Conservation (phyloP, 2,888 invertebrate genomes). For the Mythimna albipuncta region DNA sequence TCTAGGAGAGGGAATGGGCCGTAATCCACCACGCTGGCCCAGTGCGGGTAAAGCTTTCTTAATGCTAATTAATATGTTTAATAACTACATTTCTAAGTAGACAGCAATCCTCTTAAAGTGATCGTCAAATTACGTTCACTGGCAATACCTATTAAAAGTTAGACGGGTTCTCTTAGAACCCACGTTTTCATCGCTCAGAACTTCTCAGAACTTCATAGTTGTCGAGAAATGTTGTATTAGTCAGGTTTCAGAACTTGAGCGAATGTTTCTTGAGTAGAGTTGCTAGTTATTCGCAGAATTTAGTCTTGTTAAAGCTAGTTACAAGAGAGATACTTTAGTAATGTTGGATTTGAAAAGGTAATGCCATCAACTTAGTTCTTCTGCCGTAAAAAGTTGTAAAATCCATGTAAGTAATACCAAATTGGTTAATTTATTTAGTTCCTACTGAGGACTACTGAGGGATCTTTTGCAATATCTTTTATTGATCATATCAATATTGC, state of each 20-base stretch:
- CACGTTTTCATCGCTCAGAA: slow-evolving; percentile 2
- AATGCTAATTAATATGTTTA: slow-evolving; percentile 32
- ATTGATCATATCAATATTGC: too few relatives aligned
- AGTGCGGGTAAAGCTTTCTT: too few relatives aligned
- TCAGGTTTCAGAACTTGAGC: slow-evolving; percentile 33
- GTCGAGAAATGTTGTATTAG: slow-evolving; percentile 17
- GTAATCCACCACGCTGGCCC: too few relatives aligned
- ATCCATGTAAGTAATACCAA: too few relatives aligned
- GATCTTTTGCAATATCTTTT: too few relatives aligned
- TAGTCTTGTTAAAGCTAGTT: not conserved
- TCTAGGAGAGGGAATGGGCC: too few relatives aligned
- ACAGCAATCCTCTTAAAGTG: slow-evolving; percentile 35
- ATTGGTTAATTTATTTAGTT: too few relatives aligned
- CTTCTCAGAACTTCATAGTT: slow-evolving; percentile 26
- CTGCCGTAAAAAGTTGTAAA: too few relatives aligned
- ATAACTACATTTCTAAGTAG: slow-evolving; percentile 10
- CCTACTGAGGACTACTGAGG: too few relatives aligned
- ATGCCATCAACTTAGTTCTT: too few relatives aligned
- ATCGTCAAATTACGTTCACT: slow-evolving; percentile 34
- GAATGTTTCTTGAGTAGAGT: slow-evolving; percentile 16
- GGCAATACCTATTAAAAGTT: slow-evolving; percentile 55
- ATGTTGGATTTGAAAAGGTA: too few relatives aligned
- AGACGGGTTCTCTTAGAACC: slow-evolving; percentile 4
- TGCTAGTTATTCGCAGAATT: slow-evolving; percentile 14
- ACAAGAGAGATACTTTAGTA: not conserved